Base-by-base conservation (phyloP, 2,888 invertebrate species). In the Perdita meconis region DNA sequence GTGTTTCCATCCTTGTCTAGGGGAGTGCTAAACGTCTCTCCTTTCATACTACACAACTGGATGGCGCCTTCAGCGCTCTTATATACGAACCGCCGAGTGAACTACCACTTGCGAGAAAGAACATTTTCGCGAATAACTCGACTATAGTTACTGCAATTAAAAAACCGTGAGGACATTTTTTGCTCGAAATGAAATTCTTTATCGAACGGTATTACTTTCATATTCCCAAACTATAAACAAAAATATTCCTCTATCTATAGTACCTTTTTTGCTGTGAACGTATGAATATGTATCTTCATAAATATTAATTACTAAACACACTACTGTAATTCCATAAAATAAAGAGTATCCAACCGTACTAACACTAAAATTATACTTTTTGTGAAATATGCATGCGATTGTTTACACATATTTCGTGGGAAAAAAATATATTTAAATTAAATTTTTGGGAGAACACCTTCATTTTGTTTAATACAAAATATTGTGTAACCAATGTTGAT, bases 21-120 rank as follows among this genome's bases (percentile, higher is more conserved):
- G 96, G 96, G 96, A 96, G 96, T 96, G 96, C 96, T 96, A 96
- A 96, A 96, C 95, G 94, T 96, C 98, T 98, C 98, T 98, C 98
- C 98, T 98, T 97, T 97, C 96, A 97, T 97, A 97, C 96, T 96
- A 97, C 97, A 97, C 97, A 75, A 13, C 0, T 0, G 0, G 0
- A 0, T 0, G 0, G 0, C n/a, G 4, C n/a, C 0, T 8, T 10
- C 22, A 0, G 2, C 12, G 4, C 4, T 34, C 70, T 91, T 92
- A 92, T 92, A 92, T 91, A 92, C 13, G 1, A 78, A 85, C 13
- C 22, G 26, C 8, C 1, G 0, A 0, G 0, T 0, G 0, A 30
- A 1, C 63, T 12, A 74, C 65, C 78, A 67, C 87, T 87, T 84
- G 86, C 83, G 92, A 88, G 91, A 91, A 87, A 86, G 44, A 1